phyloP scores from a whole-genome alignment of 2,888 invertebrate genomes.

The Troglohyphantes excavatus region DNA sequence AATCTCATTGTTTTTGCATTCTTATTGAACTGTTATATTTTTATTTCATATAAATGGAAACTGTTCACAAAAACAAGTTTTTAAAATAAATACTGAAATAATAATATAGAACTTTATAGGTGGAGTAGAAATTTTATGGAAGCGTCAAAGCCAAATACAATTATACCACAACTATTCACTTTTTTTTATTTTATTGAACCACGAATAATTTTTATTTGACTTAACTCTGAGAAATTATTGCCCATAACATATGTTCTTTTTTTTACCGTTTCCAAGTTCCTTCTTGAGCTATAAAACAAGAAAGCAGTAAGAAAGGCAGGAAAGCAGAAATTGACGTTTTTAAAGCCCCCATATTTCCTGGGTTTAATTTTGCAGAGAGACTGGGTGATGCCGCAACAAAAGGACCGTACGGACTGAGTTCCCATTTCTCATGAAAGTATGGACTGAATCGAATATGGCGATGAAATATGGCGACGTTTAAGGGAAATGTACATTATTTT shows the following conservation, averaged over 20 bases:
- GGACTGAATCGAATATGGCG: constrained; percentile 14
- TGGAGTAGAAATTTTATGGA: too few species aligned
- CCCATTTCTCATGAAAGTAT: neutral
- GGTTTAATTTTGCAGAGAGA: constrained; percentile 27
- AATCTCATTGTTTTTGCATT: too few species aligned
- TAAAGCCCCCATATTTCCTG: constrained; percentile 47
- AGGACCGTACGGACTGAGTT: neutral
- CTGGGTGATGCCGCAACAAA: neutral
- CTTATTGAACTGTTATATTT: too few species aligned
- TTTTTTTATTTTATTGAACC: neutral
- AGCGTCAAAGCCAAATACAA: too few species aligned
- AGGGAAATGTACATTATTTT: constrained; percentile 10
- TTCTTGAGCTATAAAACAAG: constrained; percentile 37
- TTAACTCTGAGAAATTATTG: constrained; percentile 22
- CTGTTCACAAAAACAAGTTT: too few species aligned
- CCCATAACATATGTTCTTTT: constrained; percentile 25
- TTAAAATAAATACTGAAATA: too few species aligned
- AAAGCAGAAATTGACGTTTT: constrained; percentile 36
- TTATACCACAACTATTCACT: too few species aligned
- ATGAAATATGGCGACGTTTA: constrained; percentile 27
- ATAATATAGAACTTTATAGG: too few species aligned
- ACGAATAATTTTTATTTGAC: constrained; percentile 7
- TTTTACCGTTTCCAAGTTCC: constrained; percentile 4
- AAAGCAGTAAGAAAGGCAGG: constrained; percentile 9
- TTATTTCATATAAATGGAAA: too few species aligned